Conservation (phyloP, 2,797 vertebrate genomes). For the Acipenser transmontanus region DNA sequence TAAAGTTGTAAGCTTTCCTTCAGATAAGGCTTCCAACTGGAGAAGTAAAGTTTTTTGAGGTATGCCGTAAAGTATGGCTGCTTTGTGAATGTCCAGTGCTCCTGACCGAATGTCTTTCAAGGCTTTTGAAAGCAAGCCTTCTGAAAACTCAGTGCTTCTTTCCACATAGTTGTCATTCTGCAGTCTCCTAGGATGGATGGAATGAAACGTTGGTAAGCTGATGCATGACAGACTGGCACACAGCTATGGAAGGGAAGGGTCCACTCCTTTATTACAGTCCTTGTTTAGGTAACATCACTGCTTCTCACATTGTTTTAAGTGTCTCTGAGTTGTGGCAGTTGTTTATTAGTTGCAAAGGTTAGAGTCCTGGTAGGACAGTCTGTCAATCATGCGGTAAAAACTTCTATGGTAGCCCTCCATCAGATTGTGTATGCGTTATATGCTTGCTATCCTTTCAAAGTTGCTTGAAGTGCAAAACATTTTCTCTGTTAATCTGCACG, state of each 20-base stretch:
- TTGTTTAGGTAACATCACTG: slow-evolving; percentile 99
- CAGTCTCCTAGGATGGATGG: slow-evolving; percentile 96
- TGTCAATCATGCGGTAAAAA: slow-evolving; percentile 63
- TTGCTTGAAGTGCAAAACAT: slow-evolving; percentile 66
- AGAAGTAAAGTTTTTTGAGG: slow-evolving; percentile 90
- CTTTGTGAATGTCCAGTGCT: slow-evolving; percentile 94
- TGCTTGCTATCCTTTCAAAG: slow-evolving; percentile 63
- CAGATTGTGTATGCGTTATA: slow-evolving; percentile 54
- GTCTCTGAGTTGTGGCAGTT: slow-evolving; percentile 73
- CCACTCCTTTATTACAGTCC: slow-evolving; percentile 98
- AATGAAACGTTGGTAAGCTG: slow-evolving; percentile 91
- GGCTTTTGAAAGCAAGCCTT: slow-evolving; percentile 98
- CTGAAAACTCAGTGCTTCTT: slow-evolving; percentile 98
- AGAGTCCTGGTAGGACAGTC: slow-evolving; percentile 75
- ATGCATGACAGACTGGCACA: slow-evolving; percentile 90
- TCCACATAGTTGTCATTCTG: slow-evolving; percentile 96
- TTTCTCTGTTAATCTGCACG: slow-evolving; percentile 25
- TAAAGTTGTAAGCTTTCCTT: slow-evolving; percentile 72
- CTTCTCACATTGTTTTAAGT: slow-evolving; percentile 76
- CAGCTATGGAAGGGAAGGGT: slow-evolving; percentile 91
- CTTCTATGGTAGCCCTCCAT: slow-evolving; percentile 70
- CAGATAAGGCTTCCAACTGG: slow-evolving; percentile 84
- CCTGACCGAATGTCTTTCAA: slow-evolving; percentile 98
- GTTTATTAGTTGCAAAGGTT: slow-evolving; percentile 72
- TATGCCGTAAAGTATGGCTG: slow-evolving; percentile 98